Conservation (phyloP, 2,888 invertebrate genomes). For the Eupeodes latifasciatus region DNA sequence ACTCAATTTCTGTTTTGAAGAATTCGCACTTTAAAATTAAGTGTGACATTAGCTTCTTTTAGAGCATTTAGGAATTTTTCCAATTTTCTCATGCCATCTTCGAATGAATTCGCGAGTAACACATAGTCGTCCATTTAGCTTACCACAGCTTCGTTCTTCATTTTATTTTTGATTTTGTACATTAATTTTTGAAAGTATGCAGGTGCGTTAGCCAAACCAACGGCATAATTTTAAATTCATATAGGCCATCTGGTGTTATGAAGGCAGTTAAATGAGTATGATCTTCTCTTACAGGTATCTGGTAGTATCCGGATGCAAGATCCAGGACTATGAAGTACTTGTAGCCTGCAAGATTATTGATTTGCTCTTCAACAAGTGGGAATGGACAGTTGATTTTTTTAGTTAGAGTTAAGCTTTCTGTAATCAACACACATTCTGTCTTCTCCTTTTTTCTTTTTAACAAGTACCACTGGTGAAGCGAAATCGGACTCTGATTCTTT, state of each 20-base stretch:
- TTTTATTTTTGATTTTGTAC: background rate
- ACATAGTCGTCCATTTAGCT: constrained; percentile 20
- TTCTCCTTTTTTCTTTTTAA: too few relatives aligned
- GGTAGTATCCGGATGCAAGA: too few relatives aligned
- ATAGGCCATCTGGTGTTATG: constrained; percentile 1
- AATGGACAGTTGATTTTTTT: too few relatives aligned
- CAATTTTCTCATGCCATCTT: background rate
- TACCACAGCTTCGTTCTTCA: background rate
- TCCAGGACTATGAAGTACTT: too few relatives aligned
- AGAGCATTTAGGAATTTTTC: constrained; percentile 2
- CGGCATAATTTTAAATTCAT: constrained; percentile 10
- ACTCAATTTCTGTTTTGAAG: background rate
- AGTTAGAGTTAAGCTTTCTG: too few relatives aligned
- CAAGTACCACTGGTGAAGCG: too few relatives aligned
- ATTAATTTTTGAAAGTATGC: background rate
- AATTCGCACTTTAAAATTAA: constrained; percentile 1
- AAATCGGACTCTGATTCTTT: too few relatives aligned
- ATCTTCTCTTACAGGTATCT: too few relatives aligned
- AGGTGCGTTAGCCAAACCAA: constrained; percentile 9
- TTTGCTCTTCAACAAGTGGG: too few relatives aligned
- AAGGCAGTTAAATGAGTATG: background rate
- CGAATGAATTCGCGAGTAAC: background rate
- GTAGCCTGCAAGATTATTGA: too few relatives aligned
- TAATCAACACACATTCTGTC: too few relatives aligned
- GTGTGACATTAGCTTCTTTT: constrained; percentile 5